Conservation (phyloP, 2,888 invertebrate species). For the Cenopis cana region DNA sequence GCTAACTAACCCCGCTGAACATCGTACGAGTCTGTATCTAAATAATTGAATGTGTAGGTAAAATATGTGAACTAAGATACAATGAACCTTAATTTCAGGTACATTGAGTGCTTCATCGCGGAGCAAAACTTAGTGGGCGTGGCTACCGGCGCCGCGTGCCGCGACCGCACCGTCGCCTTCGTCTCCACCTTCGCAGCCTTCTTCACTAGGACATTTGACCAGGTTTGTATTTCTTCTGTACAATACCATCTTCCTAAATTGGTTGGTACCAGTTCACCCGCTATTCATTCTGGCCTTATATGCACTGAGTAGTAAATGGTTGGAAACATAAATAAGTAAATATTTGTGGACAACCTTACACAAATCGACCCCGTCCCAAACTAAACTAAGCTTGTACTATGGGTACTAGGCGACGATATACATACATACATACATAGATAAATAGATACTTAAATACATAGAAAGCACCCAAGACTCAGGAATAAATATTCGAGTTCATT, state of each 20-base stretch:
- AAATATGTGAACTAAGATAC: neutral
- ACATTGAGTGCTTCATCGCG: constrained; percentile 99
- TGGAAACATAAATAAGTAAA: no score
- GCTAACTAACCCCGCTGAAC: no score
- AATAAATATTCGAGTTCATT: no score
- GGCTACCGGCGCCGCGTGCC: constrained; percentile 96
- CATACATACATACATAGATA: no score
- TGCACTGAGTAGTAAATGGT: no score
- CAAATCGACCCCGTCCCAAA: no score
- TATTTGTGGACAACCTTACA: no score
- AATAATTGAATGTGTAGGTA: neutral
- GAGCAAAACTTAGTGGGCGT: constrained; percentile 99
- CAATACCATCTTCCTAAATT: neutral
- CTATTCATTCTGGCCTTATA: neutral
- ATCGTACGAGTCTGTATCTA: neutral
- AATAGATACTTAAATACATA: no score
- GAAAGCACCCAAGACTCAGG: no score
- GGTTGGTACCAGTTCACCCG: neutral
- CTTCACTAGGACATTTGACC: constrained; percentile 98
- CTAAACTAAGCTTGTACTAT: no score
- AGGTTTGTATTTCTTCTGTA: constrained; percentile 79
- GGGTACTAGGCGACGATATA: no score
- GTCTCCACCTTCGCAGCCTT: constrained; percentile 99
- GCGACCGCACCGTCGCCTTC: constrained; percentile 97
- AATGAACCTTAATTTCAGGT: constrained; percentile 78